A percentile compares a stretch with the other conserved stretches of the same genome.
These are phyloP conservation scores for Columba livia DNA, from an alignment of 2,113 vertebrate species.

Conservation along the genomic window DNA sequence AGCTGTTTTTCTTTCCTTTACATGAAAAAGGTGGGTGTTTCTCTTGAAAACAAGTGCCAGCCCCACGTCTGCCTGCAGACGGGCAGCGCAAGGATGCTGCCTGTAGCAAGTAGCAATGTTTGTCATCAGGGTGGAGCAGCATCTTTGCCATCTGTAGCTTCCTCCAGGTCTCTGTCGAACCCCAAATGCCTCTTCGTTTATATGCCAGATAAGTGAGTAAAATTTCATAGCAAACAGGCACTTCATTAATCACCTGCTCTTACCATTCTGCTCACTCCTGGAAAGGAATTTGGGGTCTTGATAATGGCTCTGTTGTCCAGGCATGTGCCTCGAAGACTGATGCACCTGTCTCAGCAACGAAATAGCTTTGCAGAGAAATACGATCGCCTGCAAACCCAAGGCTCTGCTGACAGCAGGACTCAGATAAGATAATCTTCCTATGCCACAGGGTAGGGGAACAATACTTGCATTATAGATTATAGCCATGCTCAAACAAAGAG, in stretches of 20 bases:
- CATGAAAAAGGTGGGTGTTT: background rate
- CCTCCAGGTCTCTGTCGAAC: background rate
- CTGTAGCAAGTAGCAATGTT: background rate
- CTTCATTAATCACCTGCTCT: slow-evolving; percentile 75
- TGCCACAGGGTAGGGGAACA: slow-evolving; percentile 71
- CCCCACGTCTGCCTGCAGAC: background rate
- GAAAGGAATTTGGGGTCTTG: slow-evolving; percentile 57
- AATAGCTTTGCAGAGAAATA: slow-evolving; percentile 80
- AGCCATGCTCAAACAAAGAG: slow-evolving; percentile 77
- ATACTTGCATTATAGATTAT: slow-evolving; percentile 78
- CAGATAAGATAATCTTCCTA: slow-evolving; percentile 73
- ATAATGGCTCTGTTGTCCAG: slow-evolving; percentile 76
- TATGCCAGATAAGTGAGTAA: slow-evolving; percentile 55
- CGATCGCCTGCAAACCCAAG: slow-evolving; percentile 58
- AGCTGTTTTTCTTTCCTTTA: background rate
- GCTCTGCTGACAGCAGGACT: slow-evolving; percentile 61
- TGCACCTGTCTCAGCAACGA: slow-evolving; percentile 81
- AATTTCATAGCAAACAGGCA: slow-evolving; percentile 53
- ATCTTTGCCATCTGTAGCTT: background rate
- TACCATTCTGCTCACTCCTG: slow-evolving; percentile 60
- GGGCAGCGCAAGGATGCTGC: background rate
- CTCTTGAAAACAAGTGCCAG: background rate
- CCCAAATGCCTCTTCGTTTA: slow-evolving; percentile 29
- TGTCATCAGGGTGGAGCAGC: background rate
- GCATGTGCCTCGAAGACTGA: slow-evolving; percentile 77